These are phyloP conservation scores for Spodoptera littoralis DNA, from an alignment of 2,888 invertebrate genomes.

Conservation along the genomic window DNA sequence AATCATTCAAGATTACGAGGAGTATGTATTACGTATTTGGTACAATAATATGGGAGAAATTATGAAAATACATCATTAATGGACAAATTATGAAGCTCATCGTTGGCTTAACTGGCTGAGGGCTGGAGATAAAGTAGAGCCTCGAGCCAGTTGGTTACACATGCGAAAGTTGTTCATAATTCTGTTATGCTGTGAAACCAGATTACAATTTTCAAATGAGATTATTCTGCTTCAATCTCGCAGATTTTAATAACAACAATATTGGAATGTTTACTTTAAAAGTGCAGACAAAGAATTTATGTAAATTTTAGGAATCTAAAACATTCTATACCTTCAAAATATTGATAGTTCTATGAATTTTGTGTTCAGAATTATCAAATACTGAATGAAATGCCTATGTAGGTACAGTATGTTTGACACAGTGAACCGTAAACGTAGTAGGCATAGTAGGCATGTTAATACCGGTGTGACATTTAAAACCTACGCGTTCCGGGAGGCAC, in stretches of 20 bases:
- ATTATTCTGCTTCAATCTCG: no score
- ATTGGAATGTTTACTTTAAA: not conserved
- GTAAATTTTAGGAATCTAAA: no score
- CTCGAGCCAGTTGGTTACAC: slow-evolving; percentile 10
- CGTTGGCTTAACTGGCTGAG: slow-evolving; percentile 24
- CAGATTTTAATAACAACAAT: no score
- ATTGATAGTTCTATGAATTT: no score
- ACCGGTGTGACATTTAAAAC: slow-evolving; percentile 41
- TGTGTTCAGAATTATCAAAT: no score
- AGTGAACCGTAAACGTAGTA: not conserved
- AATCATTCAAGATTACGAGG: slow-evolving; percentile 46
- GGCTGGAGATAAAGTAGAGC: slow-evolving; percentile 29
- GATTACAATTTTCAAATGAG: not conserved
- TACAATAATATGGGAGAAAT: slow-evolving; percentile 5
- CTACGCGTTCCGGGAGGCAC: slow-evolving; percentile 34
- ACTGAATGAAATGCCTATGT: no score
- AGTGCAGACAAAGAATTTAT: not conserved
- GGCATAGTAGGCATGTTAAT: slow-evolving; percentile 4
- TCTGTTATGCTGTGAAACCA: slow-evolving; percentile 6
- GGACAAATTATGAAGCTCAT: slow-evolving; percentile 27
- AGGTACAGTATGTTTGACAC: not conserved
- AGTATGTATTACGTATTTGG: slow-evolving; percentile 3
- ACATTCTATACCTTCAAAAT: no score
- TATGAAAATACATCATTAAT: slow-evolving; percentile 16
- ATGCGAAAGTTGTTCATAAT: slow-evolving; percentile 24